Percentiles rank a stretch among this genome's conserved stretches.
These are phyloP conservation scores for Bubo scandiacus DNA, from an alignment of 2,113 vertebrate genomes.

Conservation along the genomic window DNA sequence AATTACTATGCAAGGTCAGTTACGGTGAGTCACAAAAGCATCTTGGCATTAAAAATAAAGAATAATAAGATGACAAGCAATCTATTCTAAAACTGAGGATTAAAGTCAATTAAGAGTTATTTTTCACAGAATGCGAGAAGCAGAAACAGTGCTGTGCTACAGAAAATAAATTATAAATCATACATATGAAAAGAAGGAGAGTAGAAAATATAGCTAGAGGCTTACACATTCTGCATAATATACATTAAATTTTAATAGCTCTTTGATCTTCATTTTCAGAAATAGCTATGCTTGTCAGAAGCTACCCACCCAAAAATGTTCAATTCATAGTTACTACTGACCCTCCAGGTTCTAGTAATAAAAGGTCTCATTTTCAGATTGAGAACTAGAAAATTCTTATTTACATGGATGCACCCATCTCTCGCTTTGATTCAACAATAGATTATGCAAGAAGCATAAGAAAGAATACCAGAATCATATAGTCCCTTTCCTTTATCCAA, in stretches of 20 bases:
- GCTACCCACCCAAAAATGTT: constrained; percentile 14
- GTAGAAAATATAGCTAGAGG: constrained; percentile 44
- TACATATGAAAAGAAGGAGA: constrained; percentile 37
- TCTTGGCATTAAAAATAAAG: constrained; percentile 16
- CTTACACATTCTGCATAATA: constrained; percentile 56
- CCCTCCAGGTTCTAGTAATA: constrained; percentile 10
- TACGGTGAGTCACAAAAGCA: neutral
- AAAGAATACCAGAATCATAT: neutral
- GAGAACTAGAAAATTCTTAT: neutral
- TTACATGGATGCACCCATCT: neutral
- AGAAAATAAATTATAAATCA: constrained; percentile 67
- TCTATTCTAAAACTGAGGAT: constrained; percentile 59
- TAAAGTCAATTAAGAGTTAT: constrained; percentile 56
- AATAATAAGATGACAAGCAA: constrained; percentile 14
- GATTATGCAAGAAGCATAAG: neutral
- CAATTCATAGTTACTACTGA: constrained; percentile 15
- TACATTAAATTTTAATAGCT: constrained; percentile 54
- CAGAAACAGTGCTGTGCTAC: constrained; percentile 9
- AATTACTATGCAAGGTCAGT: constrained; percentile 20
- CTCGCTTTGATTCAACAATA: neutral
- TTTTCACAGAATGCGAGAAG: constrained; percentile 18
- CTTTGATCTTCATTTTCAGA: constrained; percentile 62
- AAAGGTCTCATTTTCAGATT: neutral
- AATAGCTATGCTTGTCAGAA: constrained; percentile 49
- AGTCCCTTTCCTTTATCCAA: constrained; percentile 27